Base-by-base conservation (phyloP, 2,888 invertebrate species). In the Parnassius apollo region DNA sequence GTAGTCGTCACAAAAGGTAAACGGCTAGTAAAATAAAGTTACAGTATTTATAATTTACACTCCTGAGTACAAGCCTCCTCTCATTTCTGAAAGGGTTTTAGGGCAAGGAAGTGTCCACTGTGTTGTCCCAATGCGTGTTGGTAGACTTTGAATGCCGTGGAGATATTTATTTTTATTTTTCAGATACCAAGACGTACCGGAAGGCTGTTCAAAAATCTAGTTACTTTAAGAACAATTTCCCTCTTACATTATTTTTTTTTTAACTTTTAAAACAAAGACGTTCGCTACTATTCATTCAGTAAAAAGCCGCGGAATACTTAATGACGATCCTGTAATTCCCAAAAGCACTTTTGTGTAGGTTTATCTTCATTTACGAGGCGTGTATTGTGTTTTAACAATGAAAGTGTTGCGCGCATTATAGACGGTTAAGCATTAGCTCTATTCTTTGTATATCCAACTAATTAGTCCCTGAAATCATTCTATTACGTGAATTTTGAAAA, bases 301-400 rank as follows among this genome's bases (percentile, higher is more conserved):
- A 54, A 62, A 46, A 49, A 25, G 55, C 64, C 56, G 61, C 55
- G 56, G 55, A 64, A 62, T 59, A 64, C 57, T 49, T 59, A 54
- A 62, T 54, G 61, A 65, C 63, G 57, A 62, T 62, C 62, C 62
- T 49, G 53, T 58, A 67, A 67, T 64, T 67, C 67, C 65, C 66
- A 61, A 62, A 57, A 68, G 66, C 67, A 69, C 69, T 69, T 73
- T 72, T 70, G 68, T 68, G 71, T 69, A 62, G 70, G 69, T 69
- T 71, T 74, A 74, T 70, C 70, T 71, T 72, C 71, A 75, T 75
- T 67, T 73, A 70, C 69, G 67, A 61, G 67, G 58, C 59, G 57
- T 66, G 68, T 72, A 73, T 73, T 74, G 71, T 75, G 66, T 66
- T 69, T 65, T 54, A 68, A 74, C 72, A 75, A 73, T 72, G 72